These are phyloP conservation scores for Altica lythri DNA, from an alignment of 2,888 invertebrate genomes.

Conservation along the genomic window DNA sequence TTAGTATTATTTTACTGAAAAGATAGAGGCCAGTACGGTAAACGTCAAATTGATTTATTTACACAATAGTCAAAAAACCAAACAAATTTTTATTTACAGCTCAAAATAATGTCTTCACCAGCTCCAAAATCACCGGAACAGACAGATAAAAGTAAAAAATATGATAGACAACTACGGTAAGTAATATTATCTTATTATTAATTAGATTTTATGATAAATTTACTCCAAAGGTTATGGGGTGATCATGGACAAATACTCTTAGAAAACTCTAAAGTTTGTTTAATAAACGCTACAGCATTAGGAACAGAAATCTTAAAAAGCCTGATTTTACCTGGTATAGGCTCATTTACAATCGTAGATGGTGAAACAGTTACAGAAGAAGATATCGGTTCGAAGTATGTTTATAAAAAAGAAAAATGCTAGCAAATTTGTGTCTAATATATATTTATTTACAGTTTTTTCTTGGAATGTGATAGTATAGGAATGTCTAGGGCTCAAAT, in stretches of 20 bases:
- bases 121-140: conserved; percentile 69
- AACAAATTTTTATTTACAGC: conserved; percentile 8
- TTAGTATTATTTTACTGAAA: no score
- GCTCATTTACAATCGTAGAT: conserved; percentile 91
- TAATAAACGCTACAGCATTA: conserved; percentile 90
- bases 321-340: conserved; percentile 91
- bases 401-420: no score
- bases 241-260: conserved; percentile 93
- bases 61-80: no score
- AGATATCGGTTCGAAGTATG: conserved; percentile 90
- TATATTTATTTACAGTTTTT: conserved; percentile 70
- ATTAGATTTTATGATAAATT: neutral
- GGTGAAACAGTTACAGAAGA: conserved; percentile 84
- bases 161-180: conserved; percentile 70
- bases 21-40: no score
- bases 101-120: conserved; percentile 65
- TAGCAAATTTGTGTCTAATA: neutral
- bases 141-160: conserved; percentile 72
- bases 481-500: conserved; percentile 85
- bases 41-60: neutral
- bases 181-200: neutral
- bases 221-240: conserved; percentile 97
- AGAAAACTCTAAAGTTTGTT: conserved; percentile 87
- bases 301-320: conserved; percentile 96
- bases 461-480: conserved; percentile 79